phyloP scores from a whole-genome alignment of 1,140 invertebrate species.

The Acyrthosiphon pisum region DNA sequence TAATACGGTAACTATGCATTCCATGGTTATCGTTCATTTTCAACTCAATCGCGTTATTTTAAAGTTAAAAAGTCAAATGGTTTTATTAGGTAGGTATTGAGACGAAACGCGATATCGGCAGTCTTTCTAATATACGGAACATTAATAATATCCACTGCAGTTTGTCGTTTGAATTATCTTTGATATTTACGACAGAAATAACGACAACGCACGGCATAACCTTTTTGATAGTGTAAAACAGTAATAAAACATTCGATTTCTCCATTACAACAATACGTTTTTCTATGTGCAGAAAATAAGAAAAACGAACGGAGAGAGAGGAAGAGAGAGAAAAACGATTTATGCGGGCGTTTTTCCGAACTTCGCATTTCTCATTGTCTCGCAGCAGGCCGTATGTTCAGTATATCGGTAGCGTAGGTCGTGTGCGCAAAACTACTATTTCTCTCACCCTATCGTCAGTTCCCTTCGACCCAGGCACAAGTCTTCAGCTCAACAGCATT shows the following conservation, averaged over 20 bases:
- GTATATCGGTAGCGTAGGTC: not conserved
- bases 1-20: too few species aligned
- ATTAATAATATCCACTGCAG: conserved; percentile 20
- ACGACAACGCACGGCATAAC: conserved; percentile 24
- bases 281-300: conserved; percentile 45
- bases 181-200: conserved; percentile 34
- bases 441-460: not conserved
- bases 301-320: conserved; percentile 20
- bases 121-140: not conserved
- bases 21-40: not conserved
- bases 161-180: conserved; percentile 23
- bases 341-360: conserved; percentile 53
- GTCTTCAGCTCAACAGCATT: conserved; percentile 21
- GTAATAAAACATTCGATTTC: conserved; percentile 55
- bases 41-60: not conserved
- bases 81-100: not conserved
- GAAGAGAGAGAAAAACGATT: conserved; percentile 40
- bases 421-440: conserved; percentile 50
- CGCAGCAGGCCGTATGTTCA: not conserved
- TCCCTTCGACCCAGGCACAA: not conserved
- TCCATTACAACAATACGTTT: conserved; percentile 53
- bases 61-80: not conserved
- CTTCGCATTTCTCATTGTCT: conserved; percentile 52
- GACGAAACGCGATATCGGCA: not conserved
- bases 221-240: conserved; percentile 48